Percentiles rank a stretch among this genome's conserved stretches.
Conservation (phyloP, 2,888 invertebrate genomes). For the Cantharis rufa region DNA sequence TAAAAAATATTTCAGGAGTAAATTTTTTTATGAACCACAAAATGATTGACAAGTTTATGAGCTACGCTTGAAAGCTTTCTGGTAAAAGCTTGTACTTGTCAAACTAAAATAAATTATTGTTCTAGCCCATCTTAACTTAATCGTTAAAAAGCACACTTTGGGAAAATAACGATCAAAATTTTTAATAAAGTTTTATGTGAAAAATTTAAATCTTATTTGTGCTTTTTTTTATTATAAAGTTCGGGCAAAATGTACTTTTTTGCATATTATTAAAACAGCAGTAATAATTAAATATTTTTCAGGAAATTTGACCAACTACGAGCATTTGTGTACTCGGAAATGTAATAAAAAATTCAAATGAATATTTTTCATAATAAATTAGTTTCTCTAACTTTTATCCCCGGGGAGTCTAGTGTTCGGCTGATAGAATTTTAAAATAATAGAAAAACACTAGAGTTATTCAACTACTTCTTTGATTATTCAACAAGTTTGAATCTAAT, state of each 20-base stretch:
- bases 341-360: too few relatives aligned
- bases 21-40: not conserved
- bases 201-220: not conserved
- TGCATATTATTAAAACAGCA: not conserved
- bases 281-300: not conserved
- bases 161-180: not conserved
- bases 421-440: not conserved
- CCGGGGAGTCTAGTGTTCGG: not conserved
- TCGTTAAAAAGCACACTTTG: not conserved
- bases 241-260: not conserved
- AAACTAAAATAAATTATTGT: not conserved
- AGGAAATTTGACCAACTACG: not conserved
- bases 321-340: not conserved
- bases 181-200: not conserved
- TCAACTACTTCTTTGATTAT: too few relatives aligned
- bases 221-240: not conserved
- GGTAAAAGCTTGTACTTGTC: not conserved
- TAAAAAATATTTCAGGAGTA: not conserved
- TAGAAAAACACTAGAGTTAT: too few relatives aligned
- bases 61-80: not conserved
- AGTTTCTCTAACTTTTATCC: not conserved
- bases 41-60: not conserved
- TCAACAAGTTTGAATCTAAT: too few relatives aligned
- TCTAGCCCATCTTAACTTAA: not conserved
- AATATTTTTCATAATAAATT: not conserved